Conservation (phyloP, 2,797 vertebrate genomes). For the Sebastes hopkinsi region DNA sequence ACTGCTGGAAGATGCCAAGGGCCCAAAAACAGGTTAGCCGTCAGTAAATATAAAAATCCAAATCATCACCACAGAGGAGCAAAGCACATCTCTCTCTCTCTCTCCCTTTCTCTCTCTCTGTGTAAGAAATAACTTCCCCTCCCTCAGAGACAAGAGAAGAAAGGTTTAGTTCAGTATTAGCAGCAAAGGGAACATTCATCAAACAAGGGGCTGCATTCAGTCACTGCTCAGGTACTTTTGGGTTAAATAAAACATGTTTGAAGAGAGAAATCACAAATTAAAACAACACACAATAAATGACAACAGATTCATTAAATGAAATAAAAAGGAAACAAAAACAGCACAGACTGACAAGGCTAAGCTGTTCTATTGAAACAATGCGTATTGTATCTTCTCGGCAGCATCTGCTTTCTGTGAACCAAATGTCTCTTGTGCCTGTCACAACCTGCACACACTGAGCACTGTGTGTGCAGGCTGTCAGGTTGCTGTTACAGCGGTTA, state of each 20-base stretch:
- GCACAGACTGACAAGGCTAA: not conserved
- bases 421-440: slow-evolving; percentile 20
- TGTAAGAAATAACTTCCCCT: slow-evolving; percentile 46
- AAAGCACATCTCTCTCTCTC: slow-evolving; percentile 46
- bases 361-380: slow-evolving; percentile 6
- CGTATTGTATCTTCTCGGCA: not conserved
- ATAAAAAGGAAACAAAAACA: slow-evolving; percentile 1
- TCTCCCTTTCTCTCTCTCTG: slow-evolving; percentile 21
- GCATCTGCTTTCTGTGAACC: slow-evolving; percentile 13
- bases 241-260: slow-evolving; percentile 28
- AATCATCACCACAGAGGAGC: slow-evolving; percentile 57
- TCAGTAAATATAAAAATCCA: slow-evolving; percentile 45
- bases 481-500: slow-evolving; percentile 68
- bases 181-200: slow-evolving; percentile 57
- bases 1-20: slow-evolving; percentile 65
- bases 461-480: slow-evolving; percentile 25
- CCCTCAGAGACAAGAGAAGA: slow-evolving; percentile 54
- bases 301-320: slow-evolving; percentile 26
- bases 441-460: slow-evolving; percentile 21
- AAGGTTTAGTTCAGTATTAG: slow-evolving; percentile 60
- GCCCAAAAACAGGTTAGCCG: slow-evolving; percentile 54
- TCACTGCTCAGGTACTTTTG: slow-evolving; percentile 37
- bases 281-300: slow-evolving; percentile 38
- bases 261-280: slow-evolving; percentile 43
- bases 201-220: slow-evolving; percentile 63